Conservation (phyloP, 1,140 invertebrate species). For the Drosophila lini region DNA sequence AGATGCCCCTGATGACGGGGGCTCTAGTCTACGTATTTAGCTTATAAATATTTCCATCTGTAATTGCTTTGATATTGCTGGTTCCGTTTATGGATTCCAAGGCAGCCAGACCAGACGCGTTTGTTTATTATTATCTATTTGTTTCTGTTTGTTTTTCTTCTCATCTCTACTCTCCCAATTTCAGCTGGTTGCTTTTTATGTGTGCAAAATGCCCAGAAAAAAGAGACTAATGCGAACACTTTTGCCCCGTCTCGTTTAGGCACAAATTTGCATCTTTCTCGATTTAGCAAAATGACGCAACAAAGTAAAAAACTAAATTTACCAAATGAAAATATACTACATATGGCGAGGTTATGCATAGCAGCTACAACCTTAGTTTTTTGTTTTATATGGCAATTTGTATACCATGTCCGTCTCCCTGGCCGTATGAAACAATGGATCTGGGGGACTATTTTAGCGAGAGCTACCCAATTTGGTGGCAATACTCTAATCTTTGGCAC, state of each 20-base stretch:
- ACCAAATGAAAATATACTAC: slow-evolving; percentile 28
- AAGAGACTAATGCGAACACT: slow-evolving; percentile 15
- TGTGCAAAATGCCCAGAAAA: slow-evolving; percentile 12
- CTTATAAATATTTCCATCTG: slow-evolving; percentile 16
- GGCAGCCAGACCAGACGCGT: slow-evolving; percentile 31
- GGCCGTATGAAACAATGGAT: background rate
- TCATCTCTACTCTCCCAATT: slow-evolving; percentile 16
- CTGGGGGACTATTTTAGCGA: background rate
- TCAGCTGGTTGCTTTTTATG: slow-evolving; percentile 14
- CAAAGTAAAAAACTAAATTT: slow-evolving; percentile 6
- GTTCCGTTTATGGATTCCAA: slow-evolving; percentile 40
- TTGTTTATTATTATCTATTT: slow-evolving; percentile 44
- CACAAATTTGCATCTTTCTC: slow-evolving; percentile 47
- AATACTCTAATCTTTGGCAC: background rate
- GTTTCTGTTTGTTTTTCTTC: slow-evolving; percentile 18
- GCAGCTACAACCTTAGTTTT: slow-evolving; percentile 17
- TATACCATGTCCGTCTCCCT: background rate
- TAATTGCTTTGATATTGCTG: slow-evolving; percentile 27
- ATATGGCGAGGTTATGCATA: slow-evolving; percentile 43
- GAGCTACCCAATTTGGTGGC: background rate
- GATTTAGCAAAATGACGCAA: slow-evolving; percentile 48
- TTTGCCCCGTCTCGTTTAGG: slow-evolving; percentile 2
- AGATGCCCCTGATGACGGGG: slow-evolving; percentile 2
- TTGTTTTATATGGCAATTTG: slow-evolving; percentile 32
- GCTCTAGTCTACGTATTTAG: background rate